Base-by-base conservation (phyloP, 1,140 invertebrate genomes). In the Habropoda laboriosa region DNA sequence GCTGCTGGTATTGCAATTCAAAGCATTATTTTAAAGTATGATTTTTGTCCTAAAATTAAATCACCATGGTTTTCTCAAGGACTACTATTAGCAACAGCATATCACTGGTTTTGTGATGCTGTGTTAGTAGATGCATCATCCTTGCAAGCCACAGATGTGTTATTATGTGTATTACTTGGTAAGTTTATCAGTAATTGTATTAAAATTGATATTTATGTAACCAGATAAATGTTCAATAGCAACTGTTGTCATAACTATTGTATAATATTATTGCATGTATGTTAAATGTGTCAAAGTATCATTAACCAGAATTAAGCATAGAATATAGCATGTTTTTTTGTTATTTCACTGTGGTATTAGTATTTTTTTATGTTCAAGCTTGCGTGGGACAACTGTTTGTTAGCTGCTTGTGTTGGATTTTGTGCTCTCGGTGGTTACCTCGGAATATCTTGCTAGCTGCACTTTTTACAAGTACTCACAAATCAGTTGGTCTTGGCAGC, bases 91-190 rank as follows among this genome's bases (percentile, higher is more conserved):
- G 30, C 91, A 13, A 93, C 89, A 38, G 90, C 91, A 2, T 93
- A 91, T 71, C 90, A 92, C 63, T 91, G 90, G 87, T 93, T 93
- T 76, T 93, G 90, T 32, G 92, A 93, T 70, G 92, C 92, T 24
- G 74, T 92, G 60, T 89, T 89, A 16, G 87, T 89, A 10, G 92
- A 93, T 58, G 90, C 90, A 5, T 89, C 91, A 7, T 88, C 91
- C 8, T 80, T 93, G 6, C 89, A 92, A 77, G 89, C 92, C 1
- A 81, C 89, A 21, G 92, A 93, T 64, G 88, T 93, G 53, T 78
- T 93, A 58, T 84, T 92, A 27, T 93, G 91, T 58, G 88, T 93
- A 51, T 72, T 92, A 45, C 90, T 93, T 61, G 89, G 91, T 92
- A 86, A 85, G 77, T 74, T 49, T 68, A 60, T 35, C 18, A 5